Conservation (phyloP, 2,797 vertebrate species). For the Xiphorhynchus erythropygius region DNA sequence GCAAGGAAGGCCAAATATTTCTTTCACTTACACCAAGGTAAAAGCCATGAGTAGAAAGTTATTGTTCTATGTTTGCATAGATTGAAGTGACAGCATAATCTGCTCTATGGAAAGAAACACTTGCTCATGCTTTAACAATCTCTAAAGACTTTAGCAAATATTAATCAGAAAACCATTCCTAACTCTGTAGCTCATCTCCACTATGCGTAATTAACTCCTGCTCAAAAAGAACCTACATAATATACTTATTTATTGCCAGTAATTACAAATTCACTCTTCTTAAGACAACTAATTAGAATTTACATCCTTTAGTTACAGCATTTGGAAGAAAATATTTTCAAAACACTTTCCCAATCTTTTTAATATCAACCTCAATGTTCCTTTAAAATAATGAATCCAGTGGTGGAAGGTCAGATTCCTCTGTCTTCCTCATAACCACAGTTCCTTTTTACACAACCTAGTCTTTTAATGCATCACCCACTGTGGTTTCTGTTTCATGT, state of each 20-base stretch:
- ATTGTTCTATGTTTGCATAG: background rate
- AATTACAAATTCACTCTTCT: background rate
- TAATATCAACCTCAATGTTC: background rate
- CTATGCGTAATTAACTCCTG: background rate
- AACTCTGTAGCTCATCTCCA: background rate
- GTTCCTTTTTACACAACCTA: background rate
- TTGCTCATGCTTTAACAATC: background rate
- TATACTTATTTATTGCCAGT: background rate
- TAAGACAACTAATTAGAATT: background rate
- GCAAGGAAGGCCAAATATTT: background rate
- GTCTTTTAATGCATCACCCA: background rate
- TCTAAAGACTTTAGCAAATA: background rate
- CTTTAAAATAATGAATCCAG: background rate
- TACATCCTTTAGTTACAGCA: background rate
- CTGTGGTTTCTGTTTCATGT: background rate
- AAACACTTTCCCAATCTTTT: background rate
- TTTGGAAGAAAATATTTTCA: background rate
- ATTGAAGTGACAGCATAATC: background rate
- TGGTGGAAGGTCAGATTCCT: background rate
- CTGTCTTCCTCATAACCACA: background rate
- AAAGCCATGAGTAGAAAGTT: background rate
- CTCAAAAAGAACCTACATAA: background rate
- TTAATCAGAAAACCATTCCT: background rate
- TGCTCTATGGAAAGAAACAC: background rate
- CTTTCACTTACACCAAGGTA: background rate